Base-by-base conservation (phyloP, 2,113 vertebrate genomes). In the Notechis scutatus region DNA sequence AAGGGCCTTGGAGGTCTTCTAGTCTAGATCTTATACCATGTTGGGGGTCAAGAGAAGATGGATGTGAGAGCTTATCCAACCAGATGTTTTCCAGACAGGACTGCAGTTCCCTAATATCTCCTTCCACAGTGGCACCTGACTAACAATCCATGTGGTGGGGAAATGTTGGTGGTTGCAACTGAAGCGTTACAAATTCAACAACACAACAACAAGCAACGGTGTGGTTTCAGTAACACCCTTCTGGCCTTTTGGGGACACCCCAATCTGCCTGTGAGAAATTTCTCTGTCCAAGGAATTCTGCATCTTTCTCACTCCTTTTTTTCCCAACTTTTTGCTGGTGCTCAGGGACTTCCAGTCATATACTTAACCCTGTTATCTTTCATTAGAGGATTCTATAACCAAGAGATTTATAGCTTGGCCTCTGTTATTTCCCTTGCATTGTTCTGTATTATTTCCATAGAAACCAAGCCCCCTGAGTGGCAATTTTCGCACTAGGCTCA, bases 401-500 rank as follows among this genome's bases (percentile, higher is more conserved):
- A 54, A 91, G 0, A 91, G 64, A 85, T 95, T 93, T 94, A 94
- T 87, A 93, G 52, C 47, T 57, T 57, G 39, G 39, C 55, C 85
- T 20, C 85, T 95, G 34, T 64, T 93, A 95, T 92, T 93, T 96
- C 91, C 91, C 45, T 87, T n/a, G 14, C 23, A 56, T 23, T 52
- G 34, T 93, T 95, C 91, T 57, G 45, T 9, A 45, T 92, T 92
- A 96, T 96, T 96, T 96, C 96, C 95, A 97, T 93, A 96, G 96
- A 94, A 96, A 96, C 96, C 92, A 56, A 24, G 45, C 42, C n/a
- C 4, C n/a, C 87, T 11, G n/a, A 91, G 88, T 90, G 61, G 91
- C 52, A 94, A 96, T 96, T 96, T 96, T 93, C 95, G 74, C 91
- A 21, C 96, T 94, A 96, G 94, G 95, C 85, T 92, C 94, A 93